Conservation (phyloP, 2,797 vertebrate species). For the Poliocrania exsul region DNA sequence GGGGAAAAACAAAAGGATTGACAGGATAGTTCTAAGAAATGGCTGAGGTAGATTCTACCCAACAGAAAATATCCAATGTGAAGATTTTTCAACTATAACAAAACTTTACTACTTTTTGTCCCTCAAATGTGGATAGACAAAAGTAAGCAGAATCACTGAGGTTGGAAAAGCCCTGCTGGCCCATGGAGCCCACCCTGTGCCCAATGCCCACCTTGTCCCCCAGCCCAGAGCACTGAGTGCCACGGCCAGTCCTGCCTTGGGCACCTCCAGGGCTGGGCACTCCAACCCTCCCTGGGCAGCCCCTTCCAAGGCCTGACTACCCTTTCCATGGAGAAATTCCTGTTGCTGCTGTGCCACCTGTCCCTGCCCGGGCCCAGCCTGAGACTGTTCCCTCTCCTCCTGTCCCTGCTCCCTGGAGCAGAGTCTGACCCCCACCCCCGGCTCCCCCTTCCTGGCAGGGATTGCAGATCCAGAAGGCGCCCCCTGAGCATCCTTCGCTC, state of each 20-base stretch:
- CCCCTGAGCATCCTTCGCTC: not conserved
- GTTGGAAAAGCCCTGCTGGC: not conserved
- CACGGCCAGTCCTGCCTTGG: not conserved
- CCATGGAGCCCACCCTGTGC: fast-evolving
- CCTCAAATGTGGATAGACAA: not conserved
- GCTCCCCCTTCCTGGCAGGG: not conserved
- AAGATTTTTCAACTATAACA: not conserved
- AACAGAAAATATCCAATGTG: not conserved
- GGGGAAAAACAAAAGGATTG: not conserved
- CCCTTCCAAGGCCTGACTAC: not conserved
- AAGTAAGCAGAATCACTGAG: not conserved
- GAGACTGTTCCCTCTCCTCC: not conserved
- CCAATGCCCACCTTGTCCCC: fast-evolving
- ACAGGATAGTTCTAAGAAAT: slow-evolving; percentile 10
- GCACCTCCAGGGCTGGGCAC: not conserved
- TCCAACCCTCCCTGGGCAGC: not conserved
- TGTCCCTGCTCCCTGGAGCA: not conserved
- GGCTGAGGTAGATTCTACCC: not conserved
- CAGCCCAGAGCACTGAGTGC: not conserved
- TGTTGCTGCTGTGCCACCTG: fast-evolving
- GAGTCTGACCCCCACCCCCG: not conserved
- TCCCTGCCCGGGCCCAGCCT: not conserved
- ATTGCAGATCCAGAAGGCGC: not conserved
- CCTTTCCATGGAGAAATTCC: not conserved
- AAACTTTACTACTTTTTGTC: not conserved